phyloP scores from a whole-genome alignment of 2,888 invertebrate genomes.

The Drosophila dives region DNA sequence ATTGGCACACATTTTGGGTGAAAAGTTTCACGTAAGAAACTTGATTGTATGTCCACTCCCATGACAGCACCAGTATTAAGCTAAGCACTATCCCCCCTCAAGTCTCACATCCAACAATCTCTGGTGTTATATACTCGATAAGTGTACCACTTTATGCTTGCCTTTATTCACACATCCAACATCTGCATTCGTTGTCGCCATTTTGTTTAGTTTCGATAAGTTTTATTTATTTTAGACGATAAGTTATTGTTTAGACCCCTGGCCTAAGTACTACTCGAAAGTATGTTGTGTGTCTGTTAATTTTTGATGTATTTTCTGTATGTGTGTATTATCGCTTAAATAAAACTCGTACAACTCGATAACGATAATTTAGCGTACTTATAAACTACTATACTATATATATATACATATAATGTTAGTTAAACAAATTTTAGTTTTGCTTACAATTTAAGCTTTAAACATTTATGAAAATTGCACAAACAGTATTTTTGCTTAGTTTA shows the following conservation, averaged over 20 bases:
- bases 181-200: conserved; percentile 60
- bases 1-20: conserved; percentile 16
- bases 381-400: conserved; percentile 27
- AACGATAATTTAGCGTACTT: conserved; percentile 39
- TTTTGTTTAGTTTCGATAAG: conserved; percentile 66
- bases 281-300: conserved; percentile 60
- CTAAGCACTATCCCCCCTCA: conserved; percentile 63
- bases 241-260: conserved; percentile 35
- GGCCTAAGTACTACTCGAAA: conserved; percentile 55
- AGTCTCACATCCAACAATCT: conserved; percentile 24
- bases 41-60: conserved; percentile 59
- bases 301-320: conserved; percentile 48
- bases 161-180: conserved; percentile 27
- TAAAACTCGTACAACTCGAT: conserved; percentile 52
- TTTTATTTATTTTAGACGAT: conserved; percentile 72
- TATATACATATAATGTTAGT: conserved; percentile 52
- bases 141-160: conserved; percentile 42
- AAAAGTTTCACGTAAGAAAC: conserved; percentile 39
- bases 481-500: conserved; percentile 82
- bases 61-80: conserved; percentile 79
- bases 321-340: conserved; percentile 70
- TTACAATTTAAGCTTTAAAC: conserved; percentile 72
- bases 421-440: conserved; percentile 66
- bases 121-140: conserved; percentile 49
- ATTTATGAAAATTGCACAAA: conserved; percentile 76